A percentile compares a stretch with the other conserved stretches of the same genome.
Evolutionary conservation across 1,140 invertebrate species (phyloP).

Genomic region (Neodiprion pinetum): DNA sequence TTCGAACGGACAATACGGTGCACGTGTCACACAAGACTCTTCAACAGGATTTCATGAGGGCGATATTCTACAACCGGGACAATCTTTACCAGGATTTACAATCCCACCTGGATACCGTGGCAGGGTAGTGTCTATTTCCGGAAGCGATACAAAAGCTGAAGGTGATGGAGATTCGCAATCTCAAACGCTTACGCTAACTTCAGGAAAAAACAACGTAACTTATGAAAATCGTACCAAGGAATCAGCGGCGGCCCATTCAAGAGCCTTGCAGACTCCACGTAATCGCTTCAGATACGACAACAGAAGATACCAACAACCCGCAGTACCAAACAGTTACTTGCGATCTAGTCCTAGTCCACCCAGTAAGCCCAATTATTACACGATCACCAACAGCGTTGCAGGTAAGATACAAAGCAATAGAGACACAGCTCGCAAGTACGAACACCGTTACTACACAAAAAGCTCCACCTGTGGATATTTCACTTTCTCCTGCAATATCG

Average conservation of each 20-base stretch:
- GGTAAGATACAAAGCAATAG: conserved; percentile 68
- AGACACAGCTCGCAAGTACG: conserved; percentile 60
- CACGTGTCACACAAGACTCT: conserved; percentile 48
- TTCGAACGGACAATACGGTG: conserved; percentile 44
- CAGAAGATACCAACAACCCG: background rate
- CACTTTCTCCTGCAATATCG: conserved; percentile 81
- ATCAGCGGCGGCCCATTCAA: conserved; percentile 39
- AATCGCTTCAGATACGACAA: conserved; percentile 22
- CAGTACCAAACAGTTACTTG: conserved; percentile 3
- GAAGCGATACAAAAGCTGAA: conserved; percentile 65
- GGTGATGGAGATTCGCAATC: conserved; percentile 68
- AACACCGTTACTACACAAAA: conserved; percentile 78
- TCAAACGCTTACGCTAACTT: conserved; percentile 68
- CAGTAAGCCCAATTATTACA: conserved; percentile 56
- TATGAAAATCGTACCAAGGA: conserved; percentile 30
- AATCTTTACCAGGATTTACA: conserved; percentile 68
- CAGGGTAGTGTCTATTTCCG: conserved; percentile 68
- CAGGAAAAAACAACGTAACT: conserved; percentile 46
- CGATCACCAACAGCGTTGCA: conserved; percentile 79
- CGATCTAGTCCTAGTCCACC: conserved; percentile 14
- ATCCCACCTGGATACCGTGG: conserved; percentile 74
- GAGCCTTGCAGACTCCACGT: conserved; percentile 42
- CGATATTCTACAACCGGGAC: conserved; percentile 68
- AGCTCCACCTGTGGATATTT: conserved; percentile 86
- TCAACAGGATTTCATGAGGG: conserved; percentile 47